Conservation (phyloP, 2,113 vertebrate species). For the Salvelinus namaycush region DNA sequence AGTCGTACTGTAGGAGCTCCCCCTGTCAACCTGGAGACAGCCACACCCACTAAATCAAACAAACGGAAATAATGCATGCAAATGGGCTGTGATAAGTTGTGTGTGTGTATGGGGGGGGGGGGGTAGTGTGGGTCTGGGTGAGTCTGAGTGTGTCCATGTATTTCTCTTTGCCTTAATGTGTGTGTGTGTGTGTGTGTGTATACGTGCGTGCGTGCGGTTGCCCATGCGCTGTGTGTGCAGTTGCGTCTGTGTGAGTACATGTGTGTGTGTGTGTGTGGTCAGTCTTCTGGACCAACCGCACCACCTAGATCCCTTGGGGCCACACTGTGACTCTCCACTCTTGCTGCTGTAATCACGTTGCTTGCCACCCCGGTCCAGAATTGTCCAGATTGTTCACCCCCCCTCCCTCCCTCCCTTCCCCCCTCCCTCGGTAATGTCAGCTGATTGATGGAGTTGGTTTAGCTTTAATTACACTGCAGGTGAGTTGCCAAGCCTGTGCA, state of each 20-base stretch:
- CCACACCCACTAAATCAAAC: conserved; percentile 28
- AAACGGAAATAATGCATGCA: conserved; percentile 32
- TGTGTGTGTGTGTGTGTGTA: neutral
- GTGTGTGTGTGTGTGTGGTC: conserved; percentile 23
- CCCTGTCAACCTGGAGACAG: too few species aligned
- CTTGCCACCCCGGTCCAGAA: conserved; percentile 61
- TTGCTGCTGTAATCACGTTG: conserved; percentile 68
- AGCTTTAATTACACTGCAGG: conserved; percentile 75
- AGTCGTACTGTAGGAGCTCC: conserved; percentile 9
- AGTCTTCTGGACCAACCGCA: conserved; percentile 37
- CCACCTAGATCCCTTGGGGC: conserved; percentile 54
- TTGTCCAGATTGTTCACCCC: conserved; percentile 67
- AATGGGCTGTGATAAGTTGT: conserved; percentile 6
- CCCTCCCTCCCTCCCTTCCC: neutral
- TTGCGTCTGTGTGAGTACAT: conserved; percentile 25
- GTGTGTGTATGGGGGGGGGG: neutral
- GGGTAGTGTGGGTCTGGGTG: neutral
- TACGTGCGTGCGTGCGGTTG: neutral
- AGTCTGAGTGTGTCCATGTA: conserved; percentile 1
- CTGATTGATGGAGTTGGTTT: conserved; percentile 76
- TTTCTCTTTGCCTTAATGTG: conserved; percentile 21
- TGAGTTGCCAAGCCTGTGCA: conserved; percentile 64
- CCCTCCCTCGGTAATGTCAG: conserved; percentile 55
- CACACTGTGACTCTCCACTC: conserved; percentile 57
- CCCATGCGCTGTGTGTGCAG: neutral